phyloP scores from a whole-genome alignment of 2,797 vertebrate species.

The Coendou prehensilis region DNA sequence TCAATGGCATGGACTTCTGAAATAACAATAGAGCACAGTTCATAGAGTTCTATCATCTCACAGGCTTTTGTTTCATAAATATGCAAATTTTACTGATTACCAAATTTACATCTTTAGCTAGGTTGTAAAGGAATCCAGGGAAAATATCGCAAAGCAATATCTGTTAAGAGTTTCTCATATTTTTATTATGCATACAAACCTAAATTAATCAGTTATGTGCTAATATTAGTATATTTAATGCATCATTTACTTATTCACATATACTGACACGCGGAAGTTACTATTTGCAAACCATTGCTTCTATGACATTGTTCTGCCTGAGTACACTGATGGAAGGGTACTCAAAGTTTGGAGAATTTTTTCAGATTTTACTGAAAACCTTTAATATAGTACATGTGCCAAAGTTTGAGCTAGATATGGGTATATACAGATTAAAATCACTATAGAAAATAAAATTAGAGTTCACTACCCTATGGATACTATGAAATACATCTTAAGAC shows the following conservation, averaged over 20 bases:
- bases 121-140: constrained; percentile 68
- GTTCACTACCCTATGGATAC: background rate
- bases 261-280: background rate
- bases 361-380: background rate
- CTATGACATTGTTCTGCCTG: background rate
- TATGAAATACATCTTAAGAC: background rate
- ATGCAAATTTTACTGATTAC: constrained; percentile 67
- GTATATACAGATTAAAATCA: background rate
- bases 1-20: constrained; percentile 26
- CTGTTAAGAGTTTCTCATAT: constrained; percentile 71
- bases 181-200: constrained; percentile 66
- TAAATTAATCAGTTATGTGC: constrained; percentile 73
- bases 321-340: background rate
- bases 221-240: constrained; percentile 60
- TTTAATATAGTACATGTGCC: background rate
- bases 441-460: background rate
- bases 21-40: constrained; percentile 32
- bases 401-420: background rate
- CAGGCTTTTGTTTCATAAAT: constrained; percentile 61
- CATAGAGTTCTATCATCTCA: constrained; percentile 14
- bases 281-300: background rate
- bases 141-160: constrained; percentile 67
- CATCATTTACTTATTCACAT: constrained; percentile 2
- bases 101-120: constrained; percentile 71
- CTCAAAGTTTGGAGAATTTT: background rate